A percentile compares a stretch with the other conserved stretches of the same genome.
Evolutionary conservation across 2,888 invertebrate species (phyloP).

Genomic region (Cataglyphis cursor): DNA sequence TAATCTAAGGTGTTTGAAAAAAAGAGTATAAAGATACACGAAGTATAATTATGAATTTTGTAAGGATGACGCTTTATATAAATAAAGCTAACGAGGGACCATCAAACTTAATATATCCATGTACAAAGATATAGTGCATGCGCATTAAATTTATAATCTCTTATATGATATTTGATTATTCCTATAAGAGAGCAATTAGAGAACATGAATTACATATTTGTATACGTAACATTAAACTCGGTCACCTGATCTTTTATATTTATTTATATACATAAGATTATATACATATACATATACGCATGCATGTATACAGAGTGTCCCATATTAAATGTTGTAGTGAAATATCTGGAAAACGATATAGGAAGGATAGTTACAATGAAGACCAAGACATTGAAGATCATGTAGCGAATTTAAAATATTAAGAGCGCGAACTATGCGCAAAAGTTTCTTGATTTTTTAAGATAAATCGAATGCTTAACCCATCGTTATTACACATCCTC

Average conservation of each 20-base stretch:
- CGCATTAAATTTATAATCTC: slow-evolving; percentile 1
- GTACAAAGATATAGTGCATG: slow-evolving; percentile 8
- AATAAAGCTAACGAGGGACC: slow-evolving; percentile 41
- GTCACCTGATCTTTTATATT: background rate
- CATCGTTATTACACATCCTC: background rate
- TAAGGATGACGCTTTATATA: background rate
- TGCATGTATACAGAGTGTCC: background rate
- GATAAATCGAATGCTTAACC: background rate
- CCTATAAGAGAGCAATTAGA: background rate
- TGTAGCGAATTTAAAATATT: background rate
- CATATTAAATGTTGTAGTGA: background rate
- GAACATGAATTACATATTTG: background rate
- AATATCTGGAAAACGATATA: background rate
- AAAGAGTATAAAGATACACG: slow-evolving; percentile 23
- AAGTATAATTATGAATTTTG: slow-evolving; percentile 7
- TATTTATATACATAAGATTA: background rate
- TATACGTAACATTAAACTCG: slow-evolving; percentile 3
- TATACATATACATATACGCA: background rate
- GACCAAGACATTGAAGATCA: background rate
- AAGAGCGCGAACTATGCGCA: background rate
- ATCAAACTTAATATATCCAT: slow-evolving; percentile 37
- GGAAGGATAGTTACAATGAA: background rate
- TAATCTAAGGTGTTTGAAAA: slow-evolving; percentile 49
- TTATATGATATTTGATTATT: slow-evolving; percentile 20
- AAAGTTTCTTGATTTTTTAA: background rate